These are phyloP conservation scores for Aphaenogaster floridana DNA, from an alignment of 1,140 invertebrate genomes.

Conservation along the genomic window DNA sequence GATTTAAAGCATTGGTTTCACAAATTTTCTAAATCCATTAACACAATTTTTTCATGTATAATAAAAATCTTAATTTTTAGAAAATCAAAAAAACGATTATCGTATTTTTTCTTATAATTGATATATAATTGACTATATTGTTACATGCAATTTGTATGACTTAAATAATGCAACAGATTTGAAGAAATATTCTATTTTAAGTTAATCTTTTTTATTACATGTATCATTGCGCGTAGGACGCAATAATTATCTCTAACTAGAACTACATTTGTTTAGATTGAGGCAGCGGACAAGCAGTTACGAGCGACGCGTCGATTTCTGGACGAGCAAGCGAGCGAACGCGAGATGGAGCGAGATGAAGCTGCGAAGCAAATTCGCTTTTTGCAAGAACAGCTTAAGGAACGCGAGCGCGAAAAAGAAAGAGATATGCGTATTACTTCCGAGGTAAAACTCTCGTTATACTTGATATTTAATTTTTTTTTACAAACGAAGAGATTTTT, in stretches of 20 bases:
- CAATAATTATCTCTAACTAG: slow-evolving; percentile 10
- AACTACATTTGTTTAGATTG: slow-evolving; percentile 87
- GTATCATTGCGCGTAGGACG: neutral
- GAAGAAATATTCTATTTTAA: neutral
- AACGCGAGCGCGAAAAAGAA: slow-evolving; percentile 89
- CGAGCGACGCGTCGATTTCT: slow-evolving; percentile 91
- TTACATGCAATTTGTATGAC: neutral
- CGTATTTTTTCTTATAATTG: neutral
- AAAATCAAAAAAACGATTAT: neutral
- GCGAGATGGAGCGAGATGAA: slow-evolving; percentile 93
- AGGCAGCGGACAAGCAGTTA: slow-evolving; percentile 93
- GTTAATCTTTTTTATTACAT: neutral
- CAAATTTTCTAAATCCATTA: neutral
- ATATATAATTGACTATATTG: slow-evolving; percentile 2
- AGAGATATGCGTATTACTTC: slow-evolving; percentile 83
- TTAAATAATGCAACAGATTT: slow-evolving; percentile 25
- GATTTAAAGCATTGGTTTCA: neutral
- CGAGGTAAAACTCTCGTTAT: slow-evolving; percentile 79
- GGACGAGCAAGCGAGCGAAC: slow-evolving; percentile 93
- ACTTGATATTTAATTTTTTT: neutral
- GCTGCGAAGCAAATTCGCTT: slow-evolving; percentile 89
- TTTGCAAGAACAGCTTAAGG: slow-evolving; percentile 89
- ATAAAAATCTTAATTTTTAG: slow-evolving; percentile 1
- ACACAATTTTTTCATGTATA: slow-evolving; percentile 1
- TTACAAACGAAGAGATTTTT: slow-evolving; percentile 18